phyloP scores from a whole-genome alignment of 2,888 invertebrate genomes.

The Cremastinae sp. region DNA sequence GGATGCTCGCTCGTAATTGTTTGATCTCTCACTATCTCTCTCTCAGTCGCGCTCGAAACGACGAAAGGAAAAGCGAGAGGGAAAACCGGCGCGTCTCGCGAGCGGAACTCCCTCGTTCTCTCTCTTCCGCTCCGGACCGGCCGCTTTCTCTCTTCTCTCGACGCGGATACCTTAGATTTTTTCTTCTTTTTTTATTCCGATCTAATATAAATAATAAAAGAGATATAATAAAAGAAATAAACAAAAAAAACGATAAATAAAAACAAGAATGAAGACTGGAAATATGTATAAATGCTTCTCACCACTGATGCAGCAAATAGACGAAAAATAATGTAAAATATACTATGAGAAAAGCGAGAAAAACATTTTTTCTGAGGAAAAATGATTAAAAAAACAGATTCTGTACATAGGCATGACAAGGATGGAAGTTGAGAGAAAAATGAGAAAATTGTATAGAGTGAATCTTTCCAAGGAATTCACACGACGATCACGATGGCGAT shows the following conservation, averaged over 20 bases:
- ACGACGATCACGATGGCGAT: conserved; percentile 52
- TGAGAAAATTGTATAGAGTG: conserved; percentile 33
- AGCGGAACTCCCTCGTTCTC: conserved; percentile 11
- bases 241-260: conserved; percentile 7
- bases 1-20: no score
- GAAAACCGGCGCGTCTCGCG: no score
- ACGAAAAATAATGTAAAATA: conserved; percentile 36
- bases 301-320: conserved; percentile 52
- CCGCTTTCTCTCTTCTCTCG: conserved; percentile 27
- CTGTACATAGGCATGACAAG: conserved; percentile 22
- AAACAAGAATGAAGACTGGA: conserved; percentile 57
- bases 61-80: no score
- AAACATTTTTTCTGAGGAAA: conserved; percentile 22
- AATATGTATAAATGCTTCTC: conserved; percentile 45
- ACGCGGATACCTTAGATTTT: conserved; percentile 49
- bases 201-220: conserved; percentile 8
- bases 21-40: no score
- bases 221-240: conserved; percentile 7
- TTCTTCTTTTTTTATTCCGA: conserved; percentile 42
- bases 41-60: no score
- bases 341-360: conserved; percentile 1
- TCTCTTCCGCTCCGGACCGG: conserved; percentile 16
- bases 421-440: conserved; percentile 26
- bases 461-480: conserved; percentile 43
- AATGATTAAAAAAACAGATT: conserved; percentile 22